Conservation (phyloP, 2,113 vertebrate species). For the Oryzias javanicus region DNA sequence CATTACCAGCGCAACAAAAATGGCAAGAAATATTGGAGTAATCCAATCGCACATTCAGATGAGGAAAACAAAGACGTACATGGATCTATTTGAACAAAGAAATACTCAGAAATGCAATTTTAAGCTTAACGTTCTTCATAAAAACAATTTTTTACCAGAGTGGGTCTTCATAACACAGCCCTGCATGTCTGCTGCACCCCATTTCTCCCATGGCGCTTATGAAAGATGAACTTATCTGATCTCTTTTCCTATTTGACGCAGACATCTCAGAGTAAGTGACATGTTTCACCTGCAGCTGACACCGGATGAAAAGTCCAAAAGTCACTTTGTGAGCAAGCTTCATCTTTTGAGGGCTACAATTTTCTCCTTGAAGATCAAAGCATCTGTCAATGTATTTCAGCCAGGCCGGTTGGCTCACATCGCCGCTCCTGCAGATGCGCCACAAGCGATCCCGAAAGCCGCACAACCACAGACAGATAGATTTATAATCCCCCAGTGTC, state of each 20-base stretch:
- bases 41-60: no score
- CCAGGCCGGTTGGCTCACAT: neutral
- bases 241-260: conserved; percentile 14
- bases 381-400: neutral
- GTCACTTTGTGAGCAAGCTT: neutral
- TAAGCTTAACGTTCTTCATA: no score
- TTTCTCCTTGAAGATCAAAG: neutral
- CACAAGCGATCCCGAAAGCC: conserved; percentile 12
- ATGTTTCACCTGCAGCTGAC: conserved; percentile 5
- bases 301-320: conserved; percentile 10
- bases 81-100: no score
- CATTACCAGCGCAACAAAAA: no score
- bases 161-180: conserved; percentile 48
- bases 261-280: conserved; percentile 5
- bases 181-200: conserved; percentile 18
- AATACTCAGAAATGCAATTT: no score
- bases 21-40: no score
- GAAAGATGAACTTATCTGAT: conserved; percentile 18
- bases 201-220: conserved; percentile 11
- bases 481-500: conserved; percentile 9
- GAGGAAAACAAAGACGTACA: no score
- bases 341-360: neutral
- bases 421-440: neutral
- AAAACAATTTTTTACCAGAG: no score
- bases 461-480: conserved; percentile 4